Conservation (phyloP, 1,140 invertebrate species). For the Dinoponera quadriceps region DNA sequence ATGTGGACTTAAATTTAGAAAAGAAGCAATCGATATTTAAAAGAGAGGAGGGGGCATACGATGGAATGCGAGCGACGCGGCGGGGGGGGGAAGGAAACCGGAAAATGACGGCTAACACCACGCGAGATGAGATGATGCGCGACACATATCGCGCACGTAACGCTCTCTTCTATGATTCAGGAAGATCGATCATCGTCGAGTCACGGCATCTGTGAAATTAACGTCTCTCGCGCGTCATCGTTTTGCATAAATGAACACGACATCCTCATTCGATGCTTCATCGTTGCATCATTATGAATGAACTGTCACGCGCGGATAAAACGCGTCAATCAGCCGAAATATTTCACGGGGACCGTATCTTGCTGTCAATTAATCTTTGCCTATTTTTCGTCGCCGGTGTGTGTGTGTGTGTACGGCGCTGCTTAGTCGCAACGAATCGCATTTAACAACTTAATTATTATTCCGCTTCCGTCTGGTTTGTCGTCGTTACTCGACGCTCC, state of each 20-base stretch:
- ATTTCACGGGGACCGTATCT: slow-evolving; percentile 3
- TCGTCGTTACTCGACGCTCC: too few species aligned
- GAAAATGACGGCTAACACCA: too few species aligned
- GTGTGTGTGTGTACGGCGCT: not conserved
- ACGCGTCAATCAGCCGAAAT: slow-evolving; percentile 5
- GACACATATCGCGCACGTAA: not conserved
- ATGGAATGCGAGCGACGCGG: too few species aligned
- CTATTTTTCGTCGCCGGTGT: not conserved
- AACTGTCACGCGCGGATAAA: not conserved
- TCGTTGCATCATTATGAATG: slow-evolving; percentile 15
- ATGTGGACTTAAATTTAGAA: too few species aligned
- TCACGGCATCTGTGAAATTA: slow-evolving; percentile 1
- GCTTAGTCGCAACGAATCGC: not conserved
- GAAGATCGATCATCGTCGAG: not conserved
- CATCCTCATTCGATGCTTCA: not conserved
- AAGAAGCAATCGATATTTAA: not conserved
- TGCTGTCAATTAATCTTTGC: slow-evolving; percentile 2
- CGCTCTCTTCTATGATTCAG: slow-evolving; percentile 3
- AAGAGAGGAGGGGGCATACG: not conserved
- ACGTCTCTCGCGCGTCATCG: not conserved
- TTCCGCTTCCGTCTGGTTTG: too few species aligned
- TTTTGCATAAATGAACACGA: slow-evolving; percentile 13
- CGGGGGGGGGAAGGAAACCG: too few species aligned
- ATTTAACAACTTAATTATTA: not conserved
- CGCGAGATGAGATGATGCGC: not conserved